phyloP scores from a whole-genome alignment of 2,888 invertebrate species.

The Ceratothoa steindachneri region DNA sequence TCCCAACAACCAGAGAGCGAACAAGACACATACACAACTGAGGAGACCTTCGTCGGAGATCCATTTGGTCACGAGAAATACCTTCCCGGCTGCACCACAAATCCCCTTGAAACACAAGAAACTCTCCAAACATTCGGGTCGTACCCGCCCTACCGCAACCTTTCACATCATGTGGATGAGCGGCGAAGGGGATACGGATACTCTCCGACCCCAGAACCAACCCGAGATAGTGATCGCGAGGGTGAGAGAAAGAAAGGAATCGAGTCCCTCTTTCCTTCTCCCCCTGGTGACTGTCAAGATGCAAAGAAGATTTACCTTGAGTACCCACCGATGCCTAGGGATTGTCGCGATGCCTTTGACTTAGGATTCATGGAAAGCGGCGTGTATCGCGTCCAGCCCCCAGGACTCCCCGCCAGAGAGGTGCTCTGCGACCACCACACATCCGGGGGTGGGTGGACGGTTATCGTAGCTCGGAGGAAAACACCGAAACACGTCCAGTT shows the following conservation, averaged over 20 bases:
- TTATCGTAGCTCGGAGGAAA: conserved; percentile 41
- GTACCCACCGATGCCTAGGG: conserved; percentile 44
- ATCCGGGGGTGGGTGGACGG: conserved; percentile 46
- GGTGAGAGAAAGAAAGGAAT: conserved; percentile 9
- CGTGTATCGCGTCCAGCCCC: conserved; percentile 42
- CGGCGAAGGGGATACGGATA: conserved; percentile 3
- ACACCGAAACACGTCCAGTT: conserved; percentile 40
- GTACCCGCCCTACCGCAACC: not conserved
- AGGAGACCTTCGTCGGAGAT: conserved; percentile 11
- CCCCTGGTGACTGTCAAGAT: conserved; percentile 45
- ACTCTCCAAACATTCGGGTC: conserved; percentile 21
- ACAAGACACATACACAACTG: conserved; percentile 15
- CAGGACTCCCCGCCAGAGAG: conserved; percentile 36
- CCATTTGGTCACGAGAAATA: conserved; percentile 24
- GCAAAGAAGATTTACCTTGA: conserved; percentile 34
- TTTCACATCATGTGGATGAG: not conserved
- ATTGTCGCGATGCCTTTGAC: conserved; percentile 42
- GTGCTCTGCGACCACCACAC: conserved; percentile 44
- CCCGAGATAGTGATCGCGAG: conserved; percentile 9
- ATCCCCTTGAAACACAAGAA: conserved; percentile 42
- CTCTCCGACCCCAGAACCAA: not conserved
- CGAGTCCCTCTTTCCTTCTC: conserved; percentile 32
- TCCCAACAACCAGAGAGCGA: conserved; percentile 9
- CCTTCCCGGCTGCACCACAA: conserved; percentile 43
- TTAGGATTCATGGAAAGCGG: conserved; percentile 44